Base-by-base conservation (phyloP, 2,888 invertebrate genomes). In the Noctua fimbriata region DNA sequence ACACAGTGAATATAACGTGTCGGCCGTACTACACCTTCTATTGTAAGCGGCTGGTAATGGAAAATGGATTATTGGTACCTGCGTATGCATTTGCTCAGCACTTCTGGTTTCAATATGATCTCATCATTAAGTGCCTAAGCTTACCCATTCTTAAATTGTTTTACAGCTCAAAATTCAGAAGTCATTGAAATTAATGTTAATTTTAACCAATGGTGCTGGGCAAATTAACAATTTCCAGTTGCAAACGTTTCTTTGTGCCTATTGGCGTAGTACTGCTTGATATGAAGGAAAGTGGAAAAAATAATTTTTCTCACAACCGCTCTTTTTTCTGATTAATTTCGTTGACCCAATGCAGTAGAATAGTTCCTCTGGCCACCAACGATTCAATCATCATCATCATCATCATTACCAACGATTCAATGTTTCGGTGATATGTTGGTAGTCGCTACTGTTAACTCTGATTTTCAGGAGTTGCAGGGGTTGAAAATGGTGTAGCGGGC, bases 1-100 rank as follows among this genome's bases (percentile, higher is more conserved):
- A 49, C 16, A 32, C 41, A 67, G 6, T 70, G 24, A 69, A 18
- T 55, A 47, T 36, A 66, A 36, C 69, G 24, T 69, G 82, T 82
- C 28, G 28, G 52, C 21, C 52, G 60, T 60, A 52, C 18, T 18
- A 32, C 28, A n/a, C 32, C 10, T 63, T 18, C 14, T 55, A 49
- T 76, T 81, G 28, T 24, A 55, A 49, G 21, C 63, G 4, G 41
- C 14, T 66, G n/a, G n/a, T 41, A 41, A 41, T 60, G 6, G 2
- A 24, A 24, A 24, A 65, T 12, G 21, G 5, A 24, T 60, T 14
- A 6, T n/a, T 28, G 16, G 28, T 6, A 60, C 28, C 60, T 28
- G 28, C 60, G 28, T 16, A 60, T 7, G 5, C 14, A n/a, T 58
- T 58, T n/a, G 10, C n/a, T 58, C n/a, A 58, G 5, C n/a, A 14